These are phyloP conservation scores for Andrena trimmerana DNA, from an alignment of 2,888 invertebrate species.

Conservation along the genomic window DNA sequence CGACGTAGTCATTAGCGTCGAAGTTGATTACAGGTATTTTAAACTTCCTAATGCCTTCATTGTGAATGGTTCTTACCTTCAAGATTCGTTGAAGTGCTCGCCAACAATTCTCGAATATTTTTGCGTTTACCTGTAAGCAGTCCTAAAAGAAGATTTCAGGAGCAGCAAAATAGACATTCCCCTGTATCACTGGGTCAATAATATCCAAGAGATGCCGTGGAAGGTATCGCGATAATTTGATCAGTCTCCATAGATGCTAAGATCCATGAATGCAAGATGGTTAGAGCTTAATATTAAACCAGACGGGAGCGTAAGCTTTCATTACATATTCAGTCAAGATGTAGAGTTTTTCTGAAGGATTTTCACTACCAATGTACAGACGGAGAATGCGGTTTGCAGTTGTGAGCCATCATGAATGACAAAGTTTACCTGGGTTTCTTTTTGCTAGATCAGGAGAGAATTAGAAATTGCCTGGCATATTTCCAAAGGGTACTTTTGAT, in stretches of 20 bases:
- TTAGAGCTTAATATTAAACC: constrained; percentile 2
- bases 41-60: constrained; percentile 2
- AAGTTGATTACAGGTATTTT: constrained; percentile 2
- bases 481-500: neutral
- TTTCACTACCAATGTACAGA: neutral
- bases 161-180: neutral
- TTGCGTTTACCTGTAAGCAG: constrained; percentile 4
- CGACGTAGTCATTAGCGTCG: constrained; percentile 3
- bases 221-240: too few species aligned
- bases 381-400: neutral
- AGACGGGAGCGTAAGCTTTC: neutral
- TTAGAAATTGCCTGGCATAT: neutral
- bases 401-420: neutral
- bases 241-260: neutral
- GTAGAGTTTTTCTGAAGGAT: neutral
- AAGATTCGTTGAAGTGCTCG: neutral
- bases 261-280: neutral
- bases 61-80: constrained; percentile 2
- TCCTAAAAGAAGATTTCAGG: constrained; percentile 3
- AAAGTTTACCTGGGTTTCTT: neutral
- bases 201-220: too few species aligned
- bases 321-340: neutral
- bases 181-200: too few species aligned
- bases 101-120: constrained; percentile 3
- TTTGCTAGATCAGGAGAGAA: neutral